Conservation (phyloP, 2,113 vertebrate species). For the Nicator chloris region DNA sequence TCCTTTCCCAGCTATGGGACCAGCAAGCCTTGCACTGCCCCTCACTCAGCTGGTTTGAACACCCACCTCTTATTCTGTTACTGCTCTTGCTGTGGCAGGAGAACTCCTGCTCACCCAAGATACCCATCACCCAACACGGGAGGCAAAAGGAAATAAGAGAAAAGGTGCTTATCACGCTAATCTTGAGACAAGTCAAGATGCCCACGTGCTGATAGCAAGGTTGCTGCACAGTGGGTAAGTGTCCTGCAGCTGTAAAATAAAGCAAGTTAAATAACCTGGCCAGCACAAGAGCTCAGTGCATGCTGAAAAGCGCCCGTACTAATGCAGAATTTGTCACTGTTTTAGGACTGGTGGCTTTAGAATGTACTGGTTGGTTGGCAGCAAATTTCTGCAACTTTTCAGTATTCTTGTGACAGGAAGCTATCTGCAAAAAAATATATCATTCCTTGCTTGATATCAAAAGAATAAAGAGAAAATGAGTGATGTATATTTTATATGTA, state of each 20-base stretch:
- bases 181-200: not conserved
- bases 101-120: not conserved
- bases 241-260: not conserved
- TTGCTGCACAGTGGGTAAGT: not conserved
- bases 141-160: not conserved
- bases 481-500: not conserved
- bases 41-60: not conserved
- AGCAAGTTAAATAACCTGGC: not conserved
- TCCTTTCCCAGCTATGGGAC: not conserved
- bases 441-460: not conserved
- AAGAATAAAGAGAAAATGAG: not conserved
- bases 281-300: not conserved
- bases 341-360: not conserved
- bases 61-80: accelerated
- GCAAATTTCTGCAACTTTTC: not conserved
- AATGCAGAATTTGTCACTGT: not conserved
- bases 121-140: not conserved
- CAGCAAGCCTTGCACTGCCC: too few relatives aligned
- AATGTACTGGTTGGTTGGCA: not conserved
- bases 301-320: not conserved
- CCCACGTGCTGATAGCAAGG: not conserved
- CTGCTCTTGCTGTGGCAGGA: not conserved
- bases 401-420: not conserved
- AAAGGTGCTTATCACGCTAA: not conserved
- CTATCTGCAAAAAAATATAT: not conserved